phyloP scores from a whole-genome alignment of 2,113 vertebrate species.

The Felis catus region DNA sequence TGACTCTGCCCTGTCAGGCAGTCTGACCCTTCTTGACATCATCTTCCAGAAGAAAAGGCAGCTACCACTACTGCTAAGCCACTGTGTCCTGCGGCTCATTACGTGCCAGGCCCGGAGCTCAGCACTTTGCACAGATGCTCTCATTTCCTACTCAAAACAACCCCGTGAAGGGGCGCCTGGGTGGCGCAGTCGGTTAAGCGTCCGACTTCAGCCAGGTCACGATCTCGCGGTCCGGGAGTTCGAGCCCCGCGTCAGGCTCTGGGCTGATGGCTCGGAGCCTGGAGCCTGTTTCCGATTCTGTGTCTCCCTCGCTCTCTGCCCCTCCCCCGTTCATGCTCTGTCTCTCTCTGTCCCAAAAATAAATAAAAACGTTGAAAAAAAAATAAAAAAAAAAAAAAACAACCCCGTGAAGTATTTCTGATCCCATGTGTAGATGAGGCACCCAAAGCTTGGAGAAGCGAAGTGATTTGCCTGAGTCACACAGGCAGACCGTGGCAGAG shows the following conservation, averaged over 20 bases:
- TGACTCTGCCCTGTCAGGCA: background rate
- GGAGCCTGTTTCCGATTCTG: no score
- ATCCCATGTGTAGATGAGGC: background rate
- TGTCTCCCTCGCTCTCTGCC: no score
- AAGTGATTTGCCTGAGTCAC: background rate
- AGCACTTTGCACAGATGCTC: background rate
- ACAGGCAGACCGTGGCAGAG: background rate
- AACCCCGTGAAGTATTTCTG: background rate
- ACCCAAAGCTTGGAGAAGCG: background rate
- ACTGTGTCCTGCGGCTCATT: background rate
- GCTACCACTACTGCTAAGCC: background rate
- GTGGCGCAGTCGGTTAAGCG: no score
- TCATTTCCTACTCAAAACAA: background rate
- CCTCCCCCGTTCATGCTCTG: no score
- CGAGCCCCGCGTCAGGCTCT: no score
- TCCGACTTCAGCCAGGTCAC: no score
- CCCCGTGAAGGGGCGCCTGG: background rate
- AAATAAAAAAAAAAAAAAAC: background rate
- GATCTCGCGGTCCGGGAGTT: no score
- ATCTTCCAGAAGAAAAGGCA: background rate
- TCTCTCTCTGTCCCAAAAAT: no score
- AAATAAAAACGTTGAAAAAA: no score
- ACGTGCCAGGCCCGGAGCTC: background rate
- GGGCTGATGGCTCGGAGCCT: no score
- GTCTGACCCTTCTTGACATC: constrained; percentile 10